These are phyloP conservation scores for Sturmia bella DNA, from an alignment of 2,888 invertebrate genomes.

Conservation along the genomic window DNA sequence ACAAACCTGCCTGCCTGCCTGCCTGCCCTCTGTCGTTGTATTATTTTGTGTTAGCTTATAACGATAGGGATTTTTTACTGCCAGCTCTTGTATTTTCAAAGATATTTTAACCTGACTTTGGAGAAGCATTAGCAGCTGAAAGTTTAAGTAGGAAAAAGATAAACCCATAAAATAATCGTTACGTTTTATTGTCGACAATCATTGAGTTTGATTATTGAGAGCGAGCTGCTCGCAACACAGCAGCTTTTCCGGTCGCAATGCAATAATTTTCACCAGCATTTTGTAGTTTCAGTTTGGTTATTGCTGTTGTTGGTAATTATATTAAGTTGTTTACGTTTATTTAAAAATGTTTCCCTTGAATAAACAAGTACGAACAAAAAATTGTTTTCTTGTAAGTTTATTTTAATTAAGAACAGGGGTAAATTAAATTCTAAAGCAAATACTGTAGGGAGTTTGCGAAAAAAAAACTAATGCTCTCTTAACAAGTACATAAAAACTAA, in stretches of 20 bases:
- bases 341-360: constrained; percentile 17
- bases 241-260: neutral
- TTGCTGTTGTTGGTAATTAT: constrained; percentile 24
- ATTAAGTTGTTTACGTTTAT: constrained; percentile 20
- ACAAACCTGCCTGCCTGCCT: neutral
- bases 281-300: constrained; percentile 38
- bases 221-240: neutral
- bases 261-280: constrained; percentile 6
- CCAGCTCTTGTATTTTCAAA: constrained; percentile 33
- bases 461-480: neutral
- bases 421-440: constrained; percentile 23
- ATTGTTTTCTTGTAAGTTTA: constrained; percentile 8
- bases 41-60: neutral
- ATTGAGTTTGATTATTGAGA: constrained; percentile 79
- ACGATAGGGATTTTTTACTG: constrained; percentile 50
- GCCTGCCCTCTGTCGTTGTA: no score
- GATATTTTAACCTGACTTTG: constrained; percentile 23
- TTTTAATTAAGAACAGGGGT: constrained; percentile 32
- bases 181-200: constrained; percentile 80
- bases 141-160: constrained; percentile 71
- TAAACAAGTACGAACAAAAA: constrained; percentile 18
- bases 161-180: constrained; percentile 78
- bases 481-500: neutral
- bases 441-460: constrained; percentile 9
- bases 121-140: constrained; percentile 29